Percentiles rank a stretch among this genome's conserved stretches.
phyloP scores from a whole-genome alignment of 1,140 invertebrate genomes.

The Drosophila sucinea region DNA sequence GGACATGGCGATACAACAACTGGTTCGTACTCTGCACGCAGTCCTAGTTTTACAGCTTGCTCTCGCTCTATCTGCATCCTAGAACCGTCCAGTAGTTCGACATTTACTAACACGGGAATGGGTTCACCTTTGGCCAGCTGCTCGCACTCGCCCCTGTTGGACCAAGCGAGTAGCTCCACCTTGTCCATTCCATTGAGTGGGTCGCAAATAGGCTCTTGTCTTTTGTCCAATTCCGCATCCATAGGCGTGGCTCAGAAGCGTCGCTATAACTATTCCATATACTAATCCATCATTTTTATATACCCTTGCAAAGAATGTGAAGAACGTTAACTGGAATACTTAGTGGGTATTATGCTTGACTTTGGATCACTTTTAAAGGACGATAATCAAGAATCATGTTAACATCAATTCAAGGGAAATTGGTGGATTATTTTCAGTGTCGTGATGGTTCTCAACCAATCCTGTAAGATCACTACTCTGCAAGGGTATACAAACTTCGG shows the following conservation, averaged over 20 bases:
- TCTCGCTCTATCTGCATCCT: constrained; percentile 45
- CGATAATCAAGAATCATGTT: too few species aligned
- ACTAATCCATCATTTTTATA: constrained; percentile 44
- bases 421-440: too few species aligned
- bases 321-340: too few species aligned
- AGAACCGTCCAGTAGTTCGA: constrained; percentile 63
- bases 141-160: constrained; percentile 66
- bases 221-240: constrained; percentile 9
- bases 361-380: too few species aligned
- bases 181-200: constrained; percentile 43
- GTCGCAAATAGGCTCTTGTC: constrained; percentile 18
- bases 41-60: constrained; percentile 60
- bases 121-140: constrained; percentile 34
- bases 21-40: constrained; percentile 64
- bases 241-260: constrained; percentile 51
- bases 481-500: not conserved
- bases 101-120: constrained; percentile 48
- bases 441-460: too few species aligned
- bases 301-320: not conserved
- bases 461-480: not conserved
- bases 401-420: too few species aligned
- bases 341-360: too few species aligned
- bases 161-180: constrained; percentile 34
- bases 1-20: constrained; percentile 54
- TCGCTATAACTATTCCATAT: constrained; percentile 76